Evolutionary conservation across 1,140 invertebrate species (phyloP).

Genomic region (Samia ricini): DNA sequence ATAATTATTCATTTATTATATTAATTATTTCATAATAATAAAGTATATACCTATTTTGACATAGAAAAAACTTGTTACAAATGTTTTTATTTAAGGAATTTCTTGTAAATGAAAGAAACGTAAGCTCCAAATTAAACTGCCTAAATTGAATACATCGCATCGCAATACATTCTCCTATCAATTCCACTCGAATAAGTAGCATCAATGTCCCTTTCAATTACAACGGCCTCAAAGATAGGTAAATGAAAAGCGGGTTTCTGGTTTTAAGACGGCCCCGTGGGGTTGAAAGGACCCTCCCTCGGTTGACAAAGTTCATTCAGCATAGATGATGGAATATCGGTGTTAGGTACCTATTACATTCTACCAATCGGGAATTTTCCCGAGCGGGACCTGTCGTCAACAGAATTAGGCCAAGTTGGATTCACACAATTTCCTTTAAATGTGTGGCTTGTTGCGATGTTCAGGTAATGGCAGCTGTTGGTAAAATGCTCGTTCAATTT

Average conservation of each 20-base stretch:
- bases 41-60: no score
- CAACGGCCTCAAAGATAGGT: slow-evolving; percentile 35
- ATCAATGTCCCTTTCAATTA: slow-evolving; percentile 46
- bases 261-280: slow-evolving; percentile 42
- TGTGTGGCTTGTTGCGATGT: slow-evolving; percentile 12
- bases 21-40: no score
- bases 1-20: no score
- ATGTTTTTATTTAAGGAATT: no score
- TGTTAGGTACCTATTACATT: slow-evolving; percentile 28
- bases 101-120: background rate
- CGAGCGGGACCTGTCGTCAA: slow-evolving; percentile 31
- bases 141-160: background rate
- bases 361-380: slow-evolving; percentile 38
- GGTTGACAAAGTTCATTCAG: slow-evolving; percentile 36
- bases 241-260: slow-evolving; percentile 42
- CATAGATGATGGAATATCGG: slow-evolving; percentile 45
- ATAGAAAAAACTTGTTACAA: no score
- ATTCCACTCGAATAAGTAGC: slow-evolving; percentile 39
- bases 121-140: background rate
- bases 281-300: slow-evolving; percentile 36
- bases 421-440: slow-evolving; percentile 26
- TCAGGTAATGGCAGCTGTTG: slow-evolving; percentile 17
- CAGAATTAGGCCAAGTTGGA: slow-evolving; percentile 37
- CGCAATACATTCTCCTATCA: slow-evolving; percentile 37
- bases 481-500: slow-evolving; percentile 23